These are phyloP conservation scores for Lontra canadensis DNA, from an alignment of 2,113 vertebrate species.

Conservation along the genomic window DNA sequence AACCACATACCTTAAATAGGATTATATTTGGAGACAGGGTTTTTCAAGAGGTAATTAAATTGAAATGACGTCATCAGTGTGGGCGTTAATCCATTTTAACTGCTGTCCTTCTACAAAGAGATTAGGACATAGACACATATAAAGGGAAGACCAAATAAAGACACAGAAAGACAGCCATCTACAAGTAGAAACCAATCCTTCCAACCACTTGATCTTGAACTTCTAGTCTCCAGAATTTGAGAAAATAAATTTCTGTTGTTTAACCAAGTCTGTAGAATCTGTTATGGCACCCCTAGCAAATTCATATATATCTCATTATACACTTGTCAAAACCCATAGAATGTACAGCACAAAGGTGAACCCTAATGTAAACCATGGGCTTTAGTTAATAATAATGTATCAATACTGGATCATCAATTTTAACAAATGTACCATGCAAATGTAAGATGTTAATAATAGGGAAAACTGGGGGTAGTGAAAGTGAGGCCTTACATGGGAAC, in stretches of 20 bases:
- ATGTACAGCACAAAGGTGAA: not conserved
- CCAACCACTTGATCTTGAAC: not conserved
- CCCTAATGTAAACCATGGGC: not conserved
- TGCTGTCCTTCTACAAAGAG: not conserved
- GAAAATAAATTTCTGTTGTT: conserved; percentile 6
- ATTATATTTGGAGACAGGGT: not conserved
- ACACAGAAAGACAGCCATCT: not conserved
- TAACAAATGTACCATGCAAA: not conserved
- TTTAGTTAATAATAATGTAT: not conserved
- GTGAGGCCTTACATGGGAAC: not conserved
- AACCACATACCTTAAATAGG: not conserved
- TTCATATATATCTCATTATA: not conserved
- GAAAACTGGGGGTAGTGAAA: not conserved
- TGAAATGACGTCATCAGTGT: not conserved
- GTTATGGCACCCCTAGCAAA: not conserved
- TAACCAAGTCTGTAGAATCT: not conserved
- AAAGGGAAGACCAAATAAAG: not conserved
- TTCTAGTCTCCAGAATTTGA: not conserved
- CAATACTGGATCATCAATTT: not conserved
- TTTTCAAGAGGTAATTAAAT: not conserved
- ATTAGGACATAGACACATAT: not conserved
- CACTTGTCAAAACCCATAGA: not conserved
- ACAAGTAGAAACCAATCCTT: not conserved
- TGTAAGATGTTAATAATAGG: not conserved
- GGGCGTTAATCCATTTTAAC: not conserved